phyloP scores from a whole-genome alignment of 2,113 vertebrate species.

The Pagrus major region DNA sequence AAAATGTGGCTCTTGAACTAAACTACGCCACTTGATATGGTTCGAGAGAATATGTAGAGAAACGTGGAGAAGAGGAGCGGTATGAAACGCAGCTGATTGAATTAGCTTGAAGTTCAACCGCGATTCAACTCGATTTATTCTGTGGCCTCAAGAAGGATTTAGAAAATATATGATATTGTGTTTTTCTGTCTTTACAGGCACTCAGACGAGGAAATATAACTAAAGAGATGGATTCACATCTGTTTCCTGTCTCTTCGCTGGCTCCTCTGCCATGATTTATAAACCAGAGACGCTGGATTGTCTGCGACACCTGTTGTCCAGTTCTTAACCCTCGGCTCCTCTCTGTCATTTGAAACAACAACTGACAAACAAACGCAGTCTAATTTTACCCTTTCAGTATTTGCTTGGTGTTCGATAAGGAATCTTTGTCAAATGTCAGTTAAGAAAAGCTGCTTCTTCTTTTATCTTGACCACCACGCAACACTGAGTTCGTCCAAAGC shows the following conservation, averaged over 20 bases:
- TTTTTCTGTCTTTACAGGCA: not conserved
- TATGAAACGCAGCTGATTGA: not conserved
- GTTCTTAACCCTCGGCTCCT: not conserved
- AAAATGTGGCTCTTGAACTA: not conserved
- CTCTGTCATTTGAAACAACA: not conserved
- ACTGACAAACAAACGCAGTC: too few relatives aligned
- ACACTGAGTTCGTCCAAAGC: not conserved
- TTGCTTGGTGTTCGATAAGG: not conserved
- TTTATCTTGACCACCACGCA: not conserved
- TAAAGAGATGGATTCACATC: not conserved
- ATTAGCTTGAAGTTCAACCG: not conserved
- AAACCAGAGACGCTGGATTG: not conserved
- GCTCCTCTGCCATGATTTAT: not conserved
- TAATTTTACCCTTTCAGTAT: not conserved
- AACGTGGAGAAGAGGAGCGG: not conserved
- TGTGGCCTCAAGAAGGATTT: not conserved
- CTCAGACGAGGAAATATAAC: not conserved
- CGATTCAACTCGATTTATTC: not conserved
- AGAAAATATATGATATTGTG: not conserved
- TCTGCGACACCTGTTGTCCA: not conserved
- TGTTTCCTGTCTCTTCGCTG: not conserved
- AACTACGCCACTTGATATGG: constrained; percentile 15
- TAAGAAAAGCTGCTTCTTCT: not conserved
- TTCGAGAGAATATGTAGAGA: constrained; percentile 9
- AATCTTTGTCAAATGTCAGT: not conserved